Base-by-base conservation (phyloP, 1,140 invertebrate species). In the Aphelenchoides besseyi region DNA sequence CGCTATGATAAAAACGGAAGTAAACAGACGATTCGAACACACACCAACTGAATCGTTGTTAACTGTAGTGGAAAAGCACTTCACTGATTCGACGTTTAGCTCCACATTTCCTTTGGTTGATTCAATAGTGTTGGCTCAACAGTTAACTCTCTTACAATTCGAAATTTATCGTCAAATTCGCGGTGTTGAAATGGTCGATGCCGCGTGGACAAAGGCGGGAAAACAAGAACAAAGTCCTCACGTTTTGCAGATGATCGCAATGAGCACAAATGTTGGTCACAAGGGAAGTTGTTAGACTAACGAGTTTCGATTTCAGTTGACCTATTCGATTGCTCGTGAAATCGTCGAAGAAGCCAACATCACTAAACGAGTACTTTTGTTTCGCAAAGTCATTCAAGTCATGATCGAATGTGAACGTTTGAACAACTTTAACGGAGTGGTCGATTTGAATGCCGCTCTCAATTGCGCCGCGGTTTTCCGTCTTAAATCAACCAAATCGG, bases 221-320 rank as follows among this genome's bases (percentile, higher is more conserved):
- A 59, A 59, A 59, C 5, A 59, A 5, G 5, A 8, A 28, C 5
- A 33, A 5, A 59, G 55, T 18, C 55, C 55, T 33, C 55, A 18
- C 18, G 5, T 59, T 5, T 5, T 59, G 5, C 55, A 18, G 55
- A 59, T 59, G 55, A 18, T 59, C 18, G 55, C 5, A 28, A 8
- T 59, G 5, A 59, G 55, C 55, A 59, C 55, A 33, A 59, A 59
- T 8, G 5, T 59, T 12, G 18, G 55, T 59, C 5, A 41, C n/a
- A 23, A 48, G 12, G 41, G 41, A 48, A 48, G 41, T 23, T 23
- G 23, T 12, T 23, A 48, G 41, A 16, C 41, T 12, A 48, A 48
- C 41, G 12, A 12, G 41, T 12, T n/a, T n/a, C 12, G 41, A 12
- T 48, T 48, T 48, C 41, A 48, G 41, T 48, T 48, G 41, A 48